A percentile compares a stretch with the other conserved stretches of the same genome.
Evolutionary conservation across 1,140 invertebrate species (phyloP).

Genomic region (Paramacrobiotus metropolitanus): DNA sequence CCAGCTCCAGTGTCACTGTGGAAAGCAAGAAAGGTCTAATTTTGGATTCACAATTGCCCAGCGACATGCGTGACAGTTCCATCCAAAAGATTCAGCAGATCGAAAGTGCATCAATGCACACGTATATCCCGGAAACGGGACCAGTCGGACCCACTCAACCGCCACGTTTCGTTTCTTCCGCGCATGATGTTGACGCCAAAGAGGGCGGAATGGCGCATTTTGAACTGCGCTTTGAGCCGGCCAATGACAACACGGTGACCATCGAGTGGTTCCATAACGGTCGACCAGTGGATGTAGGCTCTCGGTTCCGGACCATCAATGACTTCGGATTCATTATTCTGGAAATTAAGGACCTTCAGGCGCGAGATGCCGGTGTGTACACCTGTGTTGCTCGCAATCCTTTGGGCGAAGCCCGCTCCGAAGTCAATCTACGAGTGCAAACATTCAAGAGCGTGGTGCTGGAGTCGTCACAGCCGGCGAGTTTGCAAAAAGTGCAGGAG

Average conservation of each 20-base stretch:
- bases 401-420: constrained; percentile 19
- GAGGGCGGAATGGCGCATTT: constrained; percentile 79
- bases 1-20: constrained; percentile 71
- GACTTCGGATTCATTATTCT: constrained; percentile 81
- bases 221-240: constrained; percentile 63
- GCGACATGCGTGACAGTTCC: constrained; percentile 51
- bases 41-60: constrained; percentile 64
- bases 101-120: background rate
- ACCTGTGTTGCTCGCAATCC: constrained; percentile 25
- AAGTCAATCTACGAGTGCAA: constrained; percentile 19
- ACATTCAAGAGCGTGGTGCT: background rate
- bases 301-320: constrained; percentile 66
- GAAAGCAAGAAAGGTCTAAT: constrained; percentile 68
- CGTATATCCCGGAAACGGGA: background rate
- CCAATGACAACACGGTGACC: constrained; percentile 68
- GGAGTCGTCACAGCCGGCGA: constrained; percentile 33
- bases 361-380: constrained; percentile 62
- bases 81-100: background rate
- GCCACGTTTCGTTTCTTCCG: constrained; percentile 70
- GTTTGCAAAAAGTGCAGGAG: constrained; percentile 69
- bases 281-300: constrained; percentile 58
- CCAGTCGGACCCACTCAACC: constrained; percentile 38
- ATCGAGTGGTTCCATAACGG: constrained; percentile 94
- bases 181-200: constrained; percentile 50
- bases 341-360: constrained; percentile 63